phyloP scores from a whole-genome alignment of 1,140 invertebrate species.

The Sarcophaga bullata region DNA sequence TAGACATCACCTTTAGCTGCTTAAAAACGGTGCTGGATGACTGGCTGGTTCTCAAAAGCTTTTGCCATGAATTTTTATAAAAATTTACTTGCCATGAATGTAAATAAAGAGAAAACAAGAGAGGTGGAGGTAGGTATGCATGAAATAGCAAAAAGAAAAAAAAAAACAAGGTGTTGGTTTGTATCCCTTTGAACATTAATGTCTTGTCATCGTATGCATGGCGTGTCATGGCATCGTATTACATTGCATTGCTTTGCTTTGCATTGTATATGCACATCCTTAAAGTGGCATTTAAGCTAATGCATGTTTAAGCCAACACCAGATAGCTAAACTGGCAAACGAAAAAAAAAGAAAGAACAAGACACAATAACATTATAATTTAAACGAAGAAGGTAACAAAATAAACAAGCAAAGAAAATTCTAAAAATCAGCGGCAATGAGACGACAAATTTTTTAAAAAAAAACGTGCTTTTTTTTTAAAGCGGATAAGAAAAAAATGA shows the following conservation, averaged over 20 bases:
- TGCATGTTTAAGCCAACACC: constrained; percentile 25
- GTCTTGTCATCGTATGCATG: constrained; percentile 20
- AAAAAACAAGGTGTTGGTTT: neutral
- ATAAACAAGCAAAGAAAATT: neutral
- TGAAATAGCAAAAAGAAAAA: neutral
- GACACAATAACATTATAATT: neutral
- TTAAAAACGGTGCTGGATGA: too few species aligned
- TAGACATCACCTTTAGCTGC: too few species aligned
- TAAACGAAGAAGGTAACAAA: neutral
- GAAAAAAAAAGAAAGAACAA: neutral
- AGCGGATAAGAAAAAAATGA: too few species aligned
- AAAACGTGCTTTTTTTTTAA: neutral
- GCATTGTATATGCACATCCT: neutral
- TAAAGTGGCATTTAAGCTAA: constrained; percentile 21
- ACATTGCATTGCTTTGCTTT: too few species aligned
- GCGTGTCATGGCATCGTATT: neutral
- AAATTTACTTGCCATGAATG: too few species aligned
- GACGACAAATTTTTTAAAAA: neutral
- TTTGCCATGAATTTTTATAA: too few species aligned
- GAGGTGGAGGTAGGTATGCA: too few species aligned
- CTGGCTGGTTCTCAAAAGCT: too few species aligned
- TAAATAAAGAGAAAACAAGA: too few species aligned
- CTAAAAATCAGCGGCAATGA: constrained; percentile 3
- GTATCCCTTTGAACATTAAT: neutral
- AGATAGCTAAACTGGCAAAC: neutral